These are phyloP conservation scores for Pseudorasbora parva DNA, from an alignment of 2,113 vertebrate species.

Conservation along the genomic window DNA sequence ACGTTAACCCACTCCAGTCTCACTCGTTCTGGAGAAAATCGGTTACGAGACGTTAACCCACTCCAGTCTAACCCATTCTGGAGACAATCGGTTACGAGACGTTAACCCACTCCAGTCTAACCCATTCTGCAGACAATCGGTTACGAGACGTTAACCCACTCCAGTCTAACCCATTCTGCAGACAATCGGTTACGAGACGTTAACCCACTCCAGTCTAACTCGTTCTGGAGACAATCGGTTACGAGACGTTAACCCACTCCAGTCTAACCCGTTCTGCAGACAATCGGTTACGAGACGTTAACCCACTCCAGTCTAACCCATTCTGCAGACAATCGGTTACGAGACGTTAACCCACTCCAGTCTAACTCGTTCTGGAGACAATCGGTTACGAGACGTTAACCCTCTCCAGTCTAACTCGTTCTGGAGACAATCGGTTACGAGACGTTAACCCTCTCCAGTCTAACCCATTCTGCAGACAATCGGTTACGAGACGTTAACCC, in stretches of 20 bases:
- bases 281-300: not conserved
- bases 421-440: slow-evolving; percentile 58
- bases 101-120: too few relatives aligned
- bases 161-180: slow-evolving; percentile 60
- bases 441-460: too few relatives aligned
- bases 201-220: too few relatives aligned
- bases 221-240: slow-evolving; percentile 58
- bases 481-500: not conserved
- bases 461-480: slow-evolving; percentile 60
- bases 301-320: slow-evolving; percentile 1
- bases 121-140: slow-evolving; percentile 61
- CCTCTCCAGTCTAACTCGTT: not conserved
- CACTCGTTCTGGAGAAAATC: slow-evolving; percentile 57
- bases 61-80: slow-evolving; percentile 60
- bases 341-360: not conserved
- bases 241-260: not conserved
- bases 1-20: too few relatives aligned
- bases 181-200: not conserved
- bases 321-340: slow-evolving; percentile 58
- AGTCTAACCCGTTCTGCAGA: slow-evolving; percentile 58
- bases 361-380: slow-evolving; percentile 58
- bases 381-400: not conserved
- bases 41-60: not conserved
- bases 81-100: not conserved
- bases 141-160: not conserved